phyloP scores from a whole-genome alignment of 2,888 invertebrate species.

The Colostygia pectinataria region DNA sequence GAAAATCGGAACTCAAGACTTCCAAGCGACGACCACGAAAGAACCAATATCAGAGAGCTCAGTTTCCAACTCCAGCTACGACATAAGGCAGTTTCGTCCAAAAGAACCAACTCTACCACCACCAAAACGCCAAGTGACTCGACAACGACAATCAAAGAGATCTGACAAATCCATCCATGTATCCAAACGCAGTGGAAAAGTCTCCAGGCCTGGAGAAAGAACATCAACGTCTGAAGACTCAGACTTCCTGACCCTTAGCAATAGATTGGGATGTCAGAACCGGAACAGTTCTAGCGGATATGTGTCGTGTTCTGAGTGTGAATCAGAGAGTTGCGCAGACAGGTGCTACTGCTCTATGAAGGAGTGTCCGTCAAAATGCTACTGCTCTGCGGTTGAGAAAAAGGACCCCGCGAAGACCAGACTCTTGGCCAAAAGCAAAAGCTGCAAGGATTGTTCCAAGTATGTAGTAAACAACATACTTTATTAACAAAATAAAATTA shows the following conservation, averaged over 20 bases:
- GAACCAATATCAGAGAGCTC: constrained; percentile 82
- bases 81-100: constrained; percentile 84
- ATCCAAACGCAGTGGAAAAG: constrained; percentile 70
- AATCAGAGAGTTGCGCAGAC: constrained; percentile 93
- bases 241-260: constrained; percentile 81
- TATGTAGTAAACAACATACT: constrained; percentile 45
- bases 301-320: constrained; percentile 95
- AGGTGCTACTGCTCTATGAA: constrained; percentile 93
- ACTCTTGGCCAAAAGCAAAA: constrained; percentile 61
- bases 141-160: constrained; percentile 68
- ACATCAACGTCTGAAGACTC: constrained; percentile 86
- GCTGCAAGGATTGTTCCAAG: constrained; percentile 76
- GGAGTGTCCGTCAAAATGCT: constrained; percentile 83
- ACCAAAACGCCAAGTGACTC: constrained; percentile 68
- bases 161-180: constrained; percentile 69
- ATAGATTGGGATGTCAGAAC: constrained; percentile 83
- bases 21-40: constrained; percentile 50
- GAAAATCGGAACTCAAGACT: constrained; percentile 51
- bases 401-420: constrained; percentile 63
- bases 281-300: constrained; percentile 87
- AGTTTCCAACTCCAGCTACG: constrained; percentile 85
- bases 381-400: constrained; percentile 83
- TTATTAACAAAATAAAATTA: no score
- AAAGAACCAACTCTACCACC: constrained; percentile 75
- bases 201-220: constrained; percentile 80